phyloP scores from a whole-genome alignment of 2,113 vertebrate genomes.

The Rafetus swinhoei region DNA sequence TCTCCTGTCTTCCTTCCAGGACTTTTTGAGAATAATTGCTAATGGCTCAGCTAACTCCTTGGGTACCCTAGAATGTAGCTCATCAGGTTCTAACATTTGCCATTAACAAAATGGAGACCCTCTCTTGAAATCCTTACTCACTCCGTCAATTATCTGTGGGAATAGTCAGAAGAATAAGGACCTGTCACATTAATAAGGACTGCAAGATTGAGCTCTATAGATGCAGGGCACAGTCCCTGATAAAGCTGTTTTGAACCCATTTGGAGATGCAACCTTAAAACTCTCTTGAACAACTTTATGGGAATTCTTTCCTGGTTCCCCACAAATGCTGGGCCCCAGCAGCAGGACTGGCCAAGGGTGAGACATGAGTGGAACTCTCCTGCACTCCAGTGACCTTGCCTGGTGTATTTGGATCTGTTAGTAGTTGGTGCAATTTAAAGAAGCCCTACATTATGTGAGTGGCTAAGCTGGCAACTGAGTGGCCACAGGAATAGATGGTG shows the following conservation, averaged over 20 bases:
- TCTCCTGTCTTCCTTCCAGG: too few species aligned
- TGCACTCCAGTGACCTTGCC: neutral
- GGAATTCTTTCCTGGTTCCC: slow-evolving; percentile 9
- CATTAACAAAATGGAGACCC: neutral
- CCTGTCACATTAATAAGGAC: neutral
- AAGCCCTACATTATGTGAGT: neutral
- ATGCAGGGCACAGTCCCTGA: too few species aligned
- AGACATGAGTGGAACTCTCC: neutral
- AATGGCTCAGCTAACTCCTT: too few species aligned
- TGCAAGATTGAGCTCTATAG: neutral
- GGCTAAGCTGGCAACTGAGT: neutral
- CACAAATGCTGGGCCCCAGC: neutral
- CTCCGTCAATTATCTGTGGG: neutral
- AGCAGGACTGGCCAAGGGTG: neutral
- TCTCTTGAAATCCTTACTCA: neutral
- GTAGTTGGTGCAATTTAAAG: slow-evolving; percentile 4
- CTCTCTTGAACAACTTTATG: neutral
- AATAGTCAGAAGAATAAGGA: neutral
- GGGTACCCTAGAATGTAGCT: too few species aligned
- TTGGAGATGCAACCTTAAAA: slow-evolving; percentile 4
- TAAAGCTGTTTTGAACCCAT: slow-evolving; percentile 3
- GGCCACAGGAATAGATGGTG: neutral
- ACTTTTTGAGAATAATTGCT: too few species aligned
- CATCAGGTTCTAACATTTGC: neutral
- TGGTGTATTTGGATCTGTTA: neutral